Conservation (phyloP, 2,797 vertebrate genomes). For the Pygocentrus nattereri region DNA sequence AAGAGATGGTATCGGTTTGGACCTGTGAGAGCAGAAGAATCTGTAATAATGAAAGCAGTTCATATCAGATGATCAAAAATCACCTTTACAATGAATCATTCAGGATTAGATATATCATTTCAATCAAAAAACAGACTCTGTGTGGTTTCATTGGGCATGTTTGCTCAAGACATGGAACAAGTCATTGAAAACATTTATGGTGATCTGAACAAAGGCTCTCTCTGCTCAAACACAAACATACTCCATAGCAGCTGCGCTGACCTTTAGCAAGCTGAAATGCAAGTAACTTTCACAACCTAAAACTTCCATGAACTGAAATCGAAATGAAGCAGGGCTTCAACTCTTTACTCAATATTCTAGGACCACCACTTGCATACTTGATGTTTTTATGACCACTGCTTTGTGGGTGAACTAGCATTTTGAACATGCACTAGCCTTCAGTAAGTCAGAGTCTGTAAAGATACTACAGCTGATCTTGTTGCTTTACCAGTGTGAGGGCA, state of each 20-base stretch:
- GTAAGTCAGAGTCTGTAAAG: background rate
- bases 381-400: background rate
- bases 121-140: background rate
- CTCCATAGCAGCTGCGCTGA: background rate
- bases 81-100: background rate
- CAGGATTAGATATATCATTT: background rate
- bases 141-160: background rate
- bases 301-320: conserved; percentile 40
- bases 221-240: background rate
- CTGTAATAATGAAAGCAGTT: conserved; percentile 23
- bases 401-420: background rate
- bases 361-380: fast-evolving
- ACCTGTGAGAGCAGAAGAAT: background rate
- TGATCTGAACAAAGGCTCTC: background rate
- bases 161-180: background rate
- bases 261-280: background rate
- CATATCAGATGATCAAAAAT: background rate
- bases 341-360: conserved; percentile 1
- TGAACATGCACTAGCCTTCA: background rate
- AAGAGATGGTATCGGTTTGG: conserved; percentile 14
- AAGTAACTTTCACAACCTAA: conserved; percentile 37
- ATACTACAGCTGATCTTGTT: background rate
- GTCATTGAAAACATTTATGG: background rate
- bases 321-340: background rate
- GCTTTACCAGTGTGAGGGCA: conserved; percentile 19